These are phyloP conservation scores for Solenodon paradoxus DNA, from an alignment of 2,113 vertebrate species.

Conservation along the genomic window DNA sequence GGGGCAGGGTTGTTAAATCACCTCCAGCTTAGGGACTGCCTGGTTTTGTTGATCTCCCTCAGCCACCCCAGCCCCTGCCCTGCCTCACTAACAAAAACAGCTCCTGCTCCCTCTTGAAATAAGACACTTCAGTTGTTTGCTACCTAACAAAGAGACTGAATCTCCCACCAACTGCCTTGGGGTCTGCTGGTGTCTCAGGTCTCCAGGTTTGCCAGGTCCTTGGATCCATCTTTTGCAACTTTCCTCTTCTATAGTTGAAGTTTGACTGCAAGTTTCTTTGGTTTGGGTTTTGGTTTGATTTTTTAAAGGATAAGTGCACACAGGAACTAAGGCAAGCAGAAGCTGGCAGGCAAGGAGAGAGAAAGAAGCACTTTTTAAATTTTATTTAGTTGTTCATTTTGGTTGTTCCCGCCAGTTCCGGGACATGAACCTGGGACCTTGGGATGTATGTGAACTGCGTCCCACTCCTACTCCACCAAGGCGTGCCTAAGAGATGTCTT, in stretches of 20 bases:
- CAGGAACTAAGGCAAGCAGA: no score
- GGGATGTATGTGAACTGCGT: no score
- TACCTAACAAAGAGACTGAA: not conserved
- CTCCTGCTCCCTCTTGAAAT: not conserved
- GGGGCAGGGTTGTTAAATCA: fast-evolving
- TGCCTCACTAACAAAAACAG: not conserved
- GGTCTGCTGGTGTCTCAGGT: fast-evolving
- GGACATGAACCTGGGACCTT: no score
- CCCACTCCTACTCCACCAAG: no score
- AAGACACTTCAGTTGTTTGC: not conserved
- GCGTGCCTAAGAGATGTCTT: not conserved
- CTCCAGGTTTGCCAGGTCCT: not conserved
- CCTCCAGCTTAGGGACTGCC: not conserved
- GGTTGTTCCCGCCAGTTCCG: no score
- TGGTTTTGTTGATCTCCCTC: not conserved
- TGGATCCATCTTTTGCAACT: no score
- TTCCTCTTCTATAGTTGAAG: not conserved
- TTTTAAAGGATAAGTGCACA: no score
- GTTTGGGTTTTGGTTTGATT: no score
- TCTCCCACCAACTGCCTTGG: not conserved
- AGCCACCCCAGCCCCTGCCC: not conserved
- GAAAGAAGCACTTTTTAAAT: no score
- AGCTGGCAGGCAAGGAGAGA: no score
- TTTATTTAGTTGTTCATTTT: no score
- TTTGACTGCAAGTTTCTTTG: not conserved